These are phyloP conservation scores for Notodonta dromedarius DNA, from an alignment of 2,888 invertebrate genomes.

Conservation along the genomic window DNA sequence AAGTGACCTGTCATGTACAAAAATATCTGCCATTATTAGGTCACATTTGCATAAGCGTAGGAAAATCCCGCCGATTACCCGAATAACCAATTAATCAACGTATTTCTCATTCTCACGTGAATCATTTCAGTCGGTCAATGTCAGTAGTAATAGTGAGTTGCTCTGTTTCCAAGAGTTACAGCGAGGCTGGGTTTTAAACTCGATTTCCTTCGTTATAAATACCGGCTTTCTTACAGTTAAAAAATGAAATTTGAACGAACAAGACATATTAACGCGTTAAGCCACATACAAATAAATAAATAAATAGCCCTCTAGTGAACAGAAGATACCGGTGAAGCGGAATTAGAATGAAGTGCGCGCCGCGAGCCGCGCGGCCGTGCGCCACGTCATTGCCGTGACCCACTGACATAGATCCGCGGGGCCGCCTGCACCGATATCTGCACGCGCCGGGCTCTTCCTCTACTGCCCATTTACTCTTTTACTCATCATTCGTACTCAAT, in stretches of 20 bases:
- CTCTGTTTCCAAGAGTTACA: not conserved
- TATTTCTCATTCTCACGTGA: slow-evolving; percentile 58
- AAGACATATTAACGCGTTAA: slow-evolving; percentile 30
- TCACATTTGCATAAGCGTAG: slow-evolving; percentile 25
- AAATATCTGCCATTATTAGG: not conserved
- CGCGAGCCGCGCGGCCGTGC: slow-evolving; percentile 78
- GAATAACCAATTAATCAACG: slow-evolving; percentile 50
- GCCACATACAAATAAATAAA: slow-evolving; percentile 38
- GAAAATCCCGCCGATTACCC: slow-evolving; percentile 43
- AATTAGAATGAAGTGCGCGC: slow-evolving; percentile 83
- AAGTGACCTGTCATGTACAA: too few relatives aligned
- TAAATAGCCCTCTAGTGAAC: slow-evolving; percentile 43
- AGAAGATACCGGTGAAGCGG: slow-evolving; percentile 79
- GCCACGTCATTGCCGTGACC: slow-evolving; percentile 88
- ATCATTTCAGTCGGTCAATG: slow-evolving; percentile 73
- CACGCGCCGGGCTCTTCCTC: slow-evolving; percentile 76
- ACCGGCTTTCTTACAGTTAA: slow-evolving; percentile 8
- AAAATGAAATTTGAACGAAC: slow-evolving; percentile 20
- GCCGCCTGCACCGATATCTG: slow-evolving; percentile 83
- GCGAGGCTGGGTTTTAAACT: slow-evolving; percentile 2
- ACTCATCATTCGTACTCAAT: slow-evolving; percentile 37
- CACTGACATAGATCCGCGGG: slow-evolving; percentile 87
- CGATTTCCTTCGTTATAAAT: not conserved
- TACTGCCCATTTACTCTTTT: slow-evolving; percentile 63
- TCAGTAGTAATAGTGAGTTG: slow-evolving; percentile 39